Percentiles rank a stretch among this genome's conserved stretches.
These are phyloP conservation scores for Melanophora roralis DNA, from an alignment of 2,888 invertebrate genomes.

Conservation along the genomic window DNA sequence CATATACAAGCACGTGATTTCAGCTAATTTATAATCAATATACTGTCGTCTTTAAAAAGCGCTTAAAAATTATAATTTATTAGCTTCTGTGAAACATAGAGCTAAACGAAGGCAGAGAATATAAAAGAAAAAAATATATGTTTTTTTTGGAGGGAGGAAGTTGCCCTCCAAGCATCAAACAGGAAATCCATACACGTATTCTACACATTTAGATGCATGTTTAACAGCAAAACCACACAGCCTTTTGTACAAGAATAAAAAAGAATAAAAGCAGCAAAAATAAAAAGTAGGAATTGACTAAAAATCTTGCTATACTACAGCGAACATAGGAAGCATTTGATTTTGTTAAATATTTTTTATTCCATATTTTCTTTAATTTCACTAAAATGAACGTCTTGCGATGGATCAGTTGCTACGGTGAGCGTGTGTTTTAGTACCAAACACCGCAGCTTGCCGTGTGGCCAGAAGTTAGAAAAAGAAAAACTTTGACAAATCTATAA, in stretches of 20 bases:
- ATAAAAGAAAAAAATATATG: neutral
- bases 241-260: neutral
- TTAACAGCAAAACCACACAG: constrained; percentile 41
- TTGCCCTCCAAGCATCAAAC: neutral
- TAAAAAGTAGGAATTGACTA: neutral
- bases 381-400: neutral
- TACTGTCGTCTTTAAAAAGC: constrained; percentile 32
- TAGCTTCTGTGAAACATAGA: constrained; percentile 19
- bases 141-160: too few species aligned
- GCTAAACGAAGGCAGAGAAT: neutral
- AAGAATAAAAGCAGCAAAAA: neutral
- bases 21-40: constrained; percentile 61
- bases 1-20: neutral
- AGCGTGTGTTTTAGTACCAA: neutral
- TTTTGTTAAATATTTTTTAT: neutral
- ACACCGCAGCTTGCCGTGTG: too few species aligned
- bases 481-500: too few species aligned
- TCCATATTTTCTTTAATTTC: neutral
- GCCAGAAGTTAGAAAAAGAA: too few species aligned
- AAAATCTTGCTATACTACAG: neutral
- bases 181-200: constrained; percentile 31
- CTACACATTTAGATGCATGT: constrained; percentile 24
- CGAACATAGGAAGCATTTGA: constrained; percentile 12
- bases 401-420: neutral
- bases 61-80: constrained; percentile 54